These are phyloP conservation scores for Lasius platythorax DNA, from an alignment of 2,888 invertebrate species.

Conservation along the genomic window DNA sequence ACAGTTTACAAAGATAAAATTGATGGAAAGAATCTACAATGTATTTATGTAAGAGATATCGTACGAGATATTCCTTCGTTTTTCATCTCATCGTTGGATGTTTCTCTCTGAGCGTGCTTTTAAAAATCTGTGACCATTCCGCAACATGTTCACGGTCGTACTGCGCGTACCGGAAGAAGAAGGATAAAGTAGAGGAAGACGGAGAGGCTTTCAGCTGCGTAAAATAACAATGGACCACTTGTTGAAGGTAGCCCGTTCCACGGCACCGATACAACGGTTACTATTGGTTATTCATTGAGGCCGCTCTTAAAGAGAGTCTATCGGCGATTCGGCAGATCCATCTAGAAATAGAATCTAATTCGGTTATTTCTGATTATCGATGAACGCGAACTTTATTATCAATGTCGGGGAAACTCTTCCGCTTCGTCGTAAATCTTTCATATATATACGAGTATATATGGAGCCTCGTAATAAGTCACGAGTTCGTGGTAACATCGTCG, in stretches of 20 bases:
- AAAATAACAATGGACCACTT: slow-evolving; percentile 83
- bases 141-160: background rate
- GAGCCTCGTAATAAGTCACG: background rate
- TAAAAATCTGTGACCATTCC: background rate
- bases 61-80: background rate
- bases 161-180: slow-evolving; percentile 1
- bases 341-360: slow-evolving; percentile 41
- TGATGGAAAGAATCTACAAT: background rate
- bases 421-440: background rate
- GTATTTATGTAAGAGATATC: background rate
- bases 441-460: background rate
- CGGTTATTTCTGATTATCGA: slow-evolving; percentile 41
- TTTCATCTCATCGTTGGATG: background rate
- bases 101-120: background rate
- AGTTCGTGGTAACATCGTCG: background rate
- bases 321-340: slow-evolving; percentile 30
- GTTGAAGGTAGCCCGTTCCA: slow-evolving; percentile 77
- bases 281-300: slow-evolving; percentile 81
- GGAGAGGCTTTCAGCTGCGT: slow-evolving; percentile 61
- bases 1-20: background rate
- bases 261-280: slow-evolving; percentile 79
- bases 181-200: slow-evolving; percentile 26
- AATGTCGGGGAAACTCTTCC: background rate
- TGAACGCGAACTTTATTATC: slow-evolving; percentile 32
- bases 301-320: slow-evolving; percentile 72